A percentile compares a stretch with the other conserved stretches of the same genome.
phyloP scores from a whole-genome alignment of 2,113 vertebrate species.

The Forbesichthys agassizii region DNA sequence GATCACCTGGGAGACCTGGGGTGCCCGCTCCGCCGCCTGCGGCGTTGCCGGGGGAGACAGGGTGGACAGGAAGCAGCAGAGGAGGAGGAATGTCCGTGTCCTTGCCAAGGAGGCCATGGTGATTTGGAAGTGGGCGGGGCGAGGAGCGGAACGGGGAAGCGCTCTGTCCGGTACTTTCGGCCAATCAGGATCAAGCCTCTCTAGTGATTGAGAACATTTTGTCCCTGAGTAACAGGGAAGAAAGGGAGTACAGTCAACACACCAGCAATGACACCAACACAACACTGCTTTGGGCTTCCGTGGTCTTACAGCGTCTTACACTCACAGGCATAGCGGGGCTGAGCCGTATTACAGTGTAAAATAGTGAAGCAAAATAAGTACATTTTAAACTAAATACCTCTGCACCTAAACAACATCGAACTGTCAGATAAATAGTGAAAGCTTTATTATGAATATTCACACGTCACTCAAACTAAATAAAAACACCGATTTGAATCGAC shows the following conservation, averaged over 20 bases:
- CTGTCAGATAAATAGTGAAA: too few species aligned
- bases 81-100: conserved; percentile 84
- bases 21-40: conserved; percentile 72
- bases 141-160: conserved; percentile 53
- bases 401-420: too few species aligned
- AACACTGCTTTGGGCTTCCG: not conserved
- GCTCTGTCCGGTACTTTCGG: conserved; percentile 61
- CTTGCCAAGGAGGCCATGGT: conserved; percentile 80
- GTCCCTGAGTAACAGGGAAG: conserved; percentile 36
- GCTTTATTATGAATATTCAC: too few species aligned
- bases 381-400: too few species aligned
- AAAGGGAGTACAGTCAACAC: conserved; percentile 33
- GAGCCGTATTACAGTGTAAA: too few species aligned
- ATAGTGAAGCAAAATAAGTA: too few species aligned
- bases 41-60: conserved; percentile 60
- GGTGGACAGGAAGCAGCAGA: conserved; percentile 85
- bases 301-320: not conserved
- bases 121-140: conserved; percentile 59
- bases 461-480: too few species aligned
- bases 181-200: conserved; percentile 73
- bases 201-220: conserved; percentile 61
- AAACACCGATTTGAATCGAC: too few species aligned
- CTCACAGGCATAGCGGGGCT: not conserved
- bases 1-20: conserved; percentile 74
- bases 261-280: conserved; percentile 10